Evolutionary conservation across 2,888 invertebrate genomes (phyloP), one percentile per base, ranked within the genome.

Genomic region (Leuctra nigra): DNA sequence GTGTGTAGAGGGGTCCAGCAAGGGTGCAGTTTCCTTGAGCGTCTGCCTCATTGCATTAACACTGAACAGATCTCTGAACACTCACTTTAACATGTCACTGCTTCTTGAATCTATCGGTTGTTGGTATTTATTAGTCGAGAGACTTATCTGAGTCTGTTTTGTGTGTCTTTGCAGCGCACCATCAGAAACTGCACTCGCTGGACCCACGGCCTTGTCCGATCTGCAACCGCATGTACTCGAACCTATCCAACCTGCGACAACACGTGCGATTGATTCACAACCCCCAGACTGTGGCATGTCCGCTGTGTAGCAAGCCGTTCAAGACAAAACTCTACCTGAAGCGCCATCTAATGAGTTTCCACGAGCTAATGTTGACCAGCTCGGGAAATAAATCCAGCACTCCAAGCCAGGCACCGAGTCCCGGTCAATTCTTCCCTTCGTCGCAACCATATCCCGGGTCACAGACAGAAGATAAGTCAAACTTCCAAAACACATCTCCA

Each of bases 251-350:
- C 72, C 75, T 81, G 64, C 75, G 81, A 62, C 81, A 82, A 68
- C 81, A 82, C 72, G 78, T 82, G 73, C 78, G 80, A 70, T 75
- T 81, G 65, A 81, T 82, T 69, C 81, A 82, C 71, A 78, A 78
- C 71, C 80, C 81, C 62, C 79, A 78, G 68, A 77, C 76, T 68
- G 79, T 80, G 66, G 74, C 75, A 66, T 81, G 81, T 70, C 76
- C 77, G 61, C 72, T 79, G 64, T 82, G 81, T 71, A 74, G 74
- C 69, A 81, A 81, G 72, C 75, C 76, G 62, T 82, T 81, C 73
- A 81, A 81, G 73, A 80, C 80, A 63, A 78, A 80, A 68, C 73
- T 81, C 65, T 82, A 82, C 69, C 73, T 82, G 62, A 76, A 78
- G 66, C 72, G 81, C 55, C 81, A 81, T 67, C 75, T 80, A 64